These are phyloP conservation scores for Alligator sinensis DNA, from an alignment of 2,113 vertebrate species.

Conservation along the genomic window DNA sequence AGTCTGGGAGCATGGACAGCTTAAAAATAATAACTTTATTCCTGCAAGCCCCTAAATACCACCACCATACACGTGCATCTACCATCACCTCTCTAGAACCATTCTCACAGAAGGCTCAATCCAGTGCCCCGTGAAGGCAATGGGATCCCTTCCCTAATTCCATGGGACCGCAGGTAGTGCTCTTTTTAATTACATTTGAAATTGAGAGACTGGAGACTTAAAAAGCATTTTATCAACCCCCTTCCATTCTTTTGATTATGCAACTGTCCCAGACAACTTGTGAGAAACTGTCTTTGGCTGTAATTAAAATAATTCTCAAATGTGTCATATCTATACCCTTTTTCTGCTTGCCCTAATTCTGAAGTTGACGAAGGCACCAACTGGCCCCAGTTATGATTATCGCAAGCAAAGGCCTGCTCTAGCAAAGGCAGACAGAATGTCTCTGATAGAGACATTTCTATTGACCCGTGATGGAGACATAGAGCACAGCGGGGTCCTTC, in stretches of 20 bases:
- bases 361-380: constrained; percentile 1
- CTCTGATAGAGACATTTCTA: background rate
- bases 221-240: background rate
- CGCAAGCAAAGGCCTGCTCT: background rate
- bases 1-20: background rate
- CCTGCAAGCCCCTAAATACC: background rate
- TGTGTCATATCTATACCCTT: background rate
- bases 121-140: background rate
- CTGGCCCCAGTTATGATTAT: fast-evolving
- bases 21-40: background rate
- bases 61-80: background rate
- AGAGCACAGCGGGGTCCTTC: background rate
- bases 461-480: background rate
- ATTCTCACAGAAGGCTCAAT: background rate
- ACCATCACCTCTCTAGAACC: background rate
- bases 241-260: background rate
- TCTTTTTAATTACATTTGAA: background rate
- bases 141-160: background rate
- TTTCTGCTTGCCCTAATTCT: background rate
- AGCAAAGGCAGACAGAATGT: background rate
- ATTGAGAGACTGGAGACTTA: background rate
- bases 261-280: background rate
- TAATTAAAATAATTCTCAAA: background rate
- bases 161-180: background rate
- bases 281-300: background rate